Conservation (phyloP, 2,797 vertebrate species). For the Microctenopoma steveboyesi region DNA sequence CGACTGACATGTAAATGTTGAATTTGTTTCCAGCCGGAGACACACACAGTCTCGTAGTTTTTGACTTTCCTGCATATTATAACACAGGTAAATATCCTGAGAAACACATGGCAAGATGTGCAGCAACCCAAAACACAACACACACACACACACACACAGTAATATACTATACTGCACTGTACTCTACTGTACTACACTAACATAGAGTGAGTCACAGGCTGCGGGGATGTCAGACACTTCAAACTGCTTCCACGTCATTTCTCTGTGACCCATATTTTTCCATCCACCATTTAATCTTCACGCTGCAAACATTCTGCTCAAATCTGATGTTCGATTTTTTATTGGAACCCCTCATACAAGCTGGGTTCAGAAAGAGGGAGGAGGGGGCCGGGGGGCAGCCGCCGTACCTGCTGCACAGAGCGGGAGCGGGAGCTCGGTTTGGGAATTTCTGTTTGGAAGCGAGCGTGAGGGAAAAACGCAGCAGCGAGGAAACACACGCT, state of each 20-base stretch:
- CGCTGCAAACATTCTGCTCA: conserved; percentile 23
- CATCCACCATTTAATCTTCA: conserved; percentile 34
- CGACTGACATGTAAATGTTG: conserved; percentile 59
- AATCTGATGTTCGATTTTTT: not conserved
- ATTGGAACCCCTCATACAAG: not conserved
- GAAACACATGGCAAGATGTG: not conserved
- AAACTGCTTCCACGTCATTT: conserved; percentile 39
- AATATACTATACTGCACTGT: not conserved
- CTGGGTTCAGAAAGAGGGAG: too few relatives aligned
- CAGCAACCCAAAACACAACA: too few relatives aligned
- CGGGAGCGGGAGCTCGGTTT: not conserved
- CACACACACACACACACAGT: not conserved
- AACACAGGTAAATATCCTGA: not conserved
- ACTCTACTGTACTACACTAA: not conserved
- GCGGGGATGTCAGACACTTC: conserved; percentile 7
- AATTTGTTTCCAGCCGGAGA: conserved; percentile 65
- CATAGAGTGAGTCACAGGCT: not conserved
- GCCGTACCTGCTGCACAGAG: not conserved
- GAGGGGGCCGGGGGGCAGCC: not conserved
- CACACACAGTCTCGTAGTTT: conserved; percentile 4
- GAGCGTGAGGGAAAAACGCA: conserved; percentile 11
- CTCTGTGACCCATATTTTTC: conserved; percentile 59
- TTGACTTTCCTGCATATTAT: conserved; percentile 19
- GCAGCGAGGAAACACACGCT: conserved; percentile 44
- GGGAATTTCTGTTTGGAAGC: not conserved